These are phyloP conservation scores for Peromyscus californicus DNA, from an alignment of 2,113 vertebrate genomes.

Conservation along the genomic window DNA sequence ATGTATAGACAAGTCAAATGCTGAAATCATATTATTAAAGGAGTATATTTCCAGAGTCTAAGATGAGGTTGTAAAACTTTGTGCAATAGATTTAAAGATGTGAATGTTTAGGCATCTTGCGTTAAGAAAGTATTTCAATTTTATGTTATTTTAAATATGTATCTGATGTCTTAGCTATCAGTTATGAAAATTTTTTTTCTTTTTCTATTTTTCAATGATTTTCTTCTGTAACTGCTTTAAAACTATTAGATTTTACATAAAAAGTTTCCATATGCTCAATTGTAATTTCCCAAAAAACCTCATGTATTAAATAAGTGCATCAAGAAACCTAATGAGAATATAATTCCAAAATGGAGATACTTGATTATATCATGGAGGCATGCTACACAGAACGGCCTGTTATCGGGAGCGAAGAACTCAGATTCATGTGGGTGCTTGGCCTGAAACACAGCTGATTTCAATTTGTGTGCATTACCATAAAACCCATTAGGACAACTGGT, in stretches of 20 bases:
- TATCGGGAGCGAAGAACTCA: neutral
- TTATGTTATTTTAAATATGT: neutral
- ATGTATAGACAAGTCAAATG: neutral
- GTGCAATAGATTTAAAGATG: neutral
- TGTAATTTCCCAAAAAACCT: neutral
- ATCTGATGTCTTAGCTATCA: neutral
- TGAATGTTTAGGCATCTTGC: neutral
- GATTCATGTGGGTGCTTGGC: neutral
- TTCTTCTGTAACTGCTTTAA: neutral
- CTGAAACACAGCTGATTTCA: slow-evolving; percentile 8
- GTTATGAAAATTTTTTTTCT: neutral
- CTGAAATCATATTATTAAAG: neutral
- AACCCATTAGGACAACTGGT: slow-evolving; percentile 4
- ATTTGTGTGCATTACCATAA: slow-evolving; percentile 18
- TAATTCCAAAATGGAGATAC: neutral
- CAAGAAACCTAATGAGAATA: neutral
- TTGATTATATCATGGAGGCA: neutral
- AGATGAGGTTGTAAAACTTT: neutral
- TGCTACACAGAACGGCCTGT: neutral
- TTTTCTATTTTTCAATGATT: neutral
- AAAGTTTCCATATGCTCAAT: neutral
- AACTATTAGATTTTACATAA: neutral
- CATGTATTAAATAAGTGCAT: neutral
- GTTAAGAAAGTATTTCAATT: neutral
- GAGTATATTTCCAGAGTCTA: neutral